These are phyloP conservation scores for Synanceia verrucosa DNA, from an alignment of 2,797 vertebrate genomes.

Conservation along the genomic window DNA sequence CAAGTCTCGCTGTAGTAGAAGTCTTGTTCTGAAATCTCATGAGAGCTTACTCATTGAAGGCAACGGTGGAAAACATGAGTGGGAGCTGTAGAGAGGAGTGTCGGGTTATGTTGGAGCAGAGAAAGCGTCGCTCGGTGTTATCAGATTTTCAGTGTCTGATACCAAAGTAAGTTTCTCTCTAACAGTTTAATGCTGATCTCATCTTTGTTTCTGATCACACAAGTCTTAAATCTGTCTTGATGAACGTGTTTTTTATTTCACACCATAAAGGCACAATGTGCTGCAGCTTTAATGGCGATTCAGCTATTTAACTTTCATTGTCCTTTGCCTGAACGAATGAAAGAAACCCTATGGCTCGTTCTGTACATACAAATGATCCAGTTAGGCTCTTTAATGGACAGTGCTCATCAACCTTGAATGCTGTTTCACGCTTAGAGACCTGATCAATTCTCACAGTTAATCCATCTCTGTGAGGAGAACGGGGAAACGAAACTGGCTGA, in stretches of 20 bases:
- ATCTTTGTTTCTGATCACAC: slow-evolving; percentile 21
- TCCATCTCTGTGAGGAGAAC: slow-evolving; percentile 45
- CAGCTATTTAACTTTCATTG: slow-evolving; percentile 61
- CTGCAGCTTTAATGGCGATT: slow-evolving; percentile 39
- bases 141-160: background rate
- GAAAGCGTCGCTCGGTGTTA: background rate
- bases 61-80: background rate
- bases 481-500: slow-evolving; percentile 24
- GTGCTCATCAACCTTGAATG: slow-evolving; percentile 52
- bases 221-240: slow-evolving; percentile 14
- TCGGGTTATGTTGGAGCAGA: background rate
- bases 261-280: slow-evolving; percentile 52
- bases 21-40: background rate
- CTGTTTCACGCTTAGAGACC: slow-evolving; percentile 41
- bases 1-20: too few relatives aligned
- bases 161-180: too few relatives aligned
- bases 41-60: background rate
- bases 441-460: slow-evolving; percentile 60
- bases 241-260: slow-evolving; percentile 50
- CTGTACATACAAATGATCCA: slow-evolving; percentile 63
- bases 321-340: slow-evolving; percentile 45
- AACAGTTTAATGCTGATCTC: background rate
- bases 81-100: background rate
- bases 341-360: slow-evolving; percentile 28
- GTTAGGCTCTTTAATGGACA: slow-evolving; percentile 65